Conservation (phyloP, 2,797 vertebrate species). For the Sebastes nivosus region DNA sequence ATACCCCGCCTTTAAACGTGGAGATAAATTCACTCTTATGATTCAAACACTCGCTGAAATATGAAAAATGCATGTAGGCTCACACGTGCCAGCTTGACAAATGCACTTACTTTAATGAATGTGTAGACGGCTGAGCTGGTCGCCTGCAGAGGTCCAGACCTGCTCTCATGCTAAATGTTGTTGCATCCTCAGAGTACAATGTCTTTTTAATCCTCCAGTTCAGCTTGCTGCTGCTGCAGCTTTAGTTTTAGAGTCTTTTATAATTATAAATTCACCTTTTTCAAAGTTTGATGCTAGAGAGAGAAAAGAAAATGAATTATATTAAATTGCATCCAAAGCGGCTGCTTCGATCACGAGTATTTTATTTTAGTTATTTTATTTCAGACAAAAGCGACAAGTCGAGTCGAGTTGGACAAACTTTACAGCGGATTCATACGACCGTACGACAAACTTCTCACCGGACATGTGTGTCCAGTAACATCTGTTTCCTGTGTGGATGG, state of each 20-base stretch:
- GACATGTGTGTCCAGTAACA: not conserved
- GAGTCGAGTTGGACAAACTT: not conserved
- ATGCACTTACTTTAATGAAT: not conserved
- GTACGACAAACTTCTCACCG: not conserved
- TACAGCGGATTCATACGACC: not conserved
- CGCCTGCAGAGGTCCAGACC: not conserved
- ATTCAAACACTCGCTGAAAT: slow-evolving; percentile 7
- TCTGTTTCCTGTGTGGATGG: not conserved
- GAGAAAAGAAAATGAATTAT: not conserved
- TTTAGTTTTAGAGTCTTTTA: slow-evolving; percentile 7
- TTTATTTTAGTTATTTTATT: not conserved
- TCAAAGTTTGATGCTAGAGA: not conserved
- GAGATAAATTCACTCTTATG: slow-evolving; percentile 13
- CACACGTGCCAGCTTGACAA: not conserved
- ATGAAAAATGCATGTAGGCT: not conserved
- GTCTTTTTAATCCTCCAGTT: not conserved
- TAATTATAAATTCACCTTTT: not conserved
- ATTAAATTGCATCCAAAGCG: not conserved
- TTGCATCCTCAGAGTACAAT: slow-evolving; percentile 5
- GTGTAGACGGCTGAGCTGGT: not conserved
- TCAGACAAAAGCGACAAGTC: not conserved
- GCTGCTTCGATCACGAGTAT: not conserved
- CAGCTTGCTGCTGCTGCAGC: not conserved
- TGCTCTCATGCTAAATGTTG: not conserved
- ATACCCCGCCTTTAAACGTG: slow-evolving; percentile 22